Conservation (phyloP, 2,113 vertebrate species). For the Oreocharis arfaki region DNA sequence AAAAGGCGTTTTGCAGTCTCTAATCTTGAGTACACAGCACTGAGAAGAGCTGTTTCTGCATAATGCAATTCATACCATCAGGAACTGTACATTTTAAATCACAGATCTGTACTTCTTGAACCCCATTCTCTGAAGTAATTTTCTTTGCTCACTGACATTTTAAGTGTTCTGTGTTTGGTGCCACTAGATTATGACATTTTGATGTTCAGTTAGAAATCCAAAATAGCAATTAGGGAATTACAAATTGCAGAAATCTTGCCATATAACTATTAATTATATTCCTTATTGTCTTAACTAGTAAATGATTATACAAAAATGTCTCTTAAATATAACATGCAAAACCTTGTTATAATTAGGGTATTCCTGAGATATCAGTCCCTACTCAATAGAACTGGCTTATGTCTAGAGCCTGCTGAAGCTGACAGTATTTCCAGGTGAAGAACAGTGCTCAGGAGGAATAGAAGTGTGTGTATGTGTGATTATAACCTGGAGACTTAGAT, state of each 20-base stretch:
- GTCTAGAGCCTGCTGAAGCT: background rate
- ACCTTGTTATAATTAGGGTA: constrained; percentile 22
- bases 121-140: background rate
- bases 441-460: background rate
- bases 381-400: background rate
- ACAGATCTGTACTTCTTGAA: background rate
- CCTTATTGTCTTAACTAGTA: constrained; percentile 9
- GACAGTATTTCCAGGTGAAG: background rate
- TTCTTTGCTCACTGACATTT: constrained; percentile 1
- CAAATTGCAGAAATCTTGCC: constrained; percentile 23
- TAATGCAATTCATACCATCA: background rate
- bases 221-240: constrained; percentile 58
- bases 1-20: background rate
- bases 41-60: background rate
- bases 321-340: constrained; percentile 13
- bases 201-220: constrained; percentile 42
- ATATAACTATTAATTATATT: constrained; percentile 56
- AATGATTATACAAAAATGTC: constrained; percentile 26
- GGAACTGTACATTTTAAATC: background rate
- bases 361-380: constrained; percentile 9
- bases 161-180: constrained; percentile 35
- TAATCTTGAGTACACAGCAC: background rate
- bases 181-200: constrained; percentile 39
- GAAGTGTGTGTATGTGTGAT: background rate
- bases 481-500: constrained; percentile 5